Conservation (phyloP, 1,140 invertebrate genomes). For the Ericerus pela region DNA sequence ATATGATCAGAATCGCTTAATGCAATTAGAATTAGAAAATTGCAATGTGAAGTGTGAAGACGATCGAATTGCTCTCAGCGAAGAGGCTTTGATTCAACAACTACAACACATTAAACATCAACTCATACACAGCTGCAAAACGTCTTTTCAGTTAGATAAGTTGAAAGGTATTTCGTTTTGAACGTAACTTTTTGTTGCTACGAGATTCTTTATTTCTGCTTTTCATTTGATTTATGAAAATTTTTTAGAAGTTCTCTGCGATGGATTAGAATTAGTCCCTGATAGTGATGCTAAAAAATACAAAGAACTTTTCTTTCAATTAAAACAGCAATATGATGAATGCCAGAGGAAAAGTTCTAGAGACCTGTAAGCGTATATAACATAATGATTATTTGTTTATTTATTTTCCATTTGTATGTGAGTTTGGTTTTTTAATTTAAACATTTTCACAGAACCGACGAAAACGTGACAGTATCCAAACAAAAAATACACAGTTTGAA, state of each 20-base stretch:
- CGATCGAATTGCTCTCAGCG: constrained; percentile 7
- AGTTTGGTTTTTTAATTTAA: not conserved
- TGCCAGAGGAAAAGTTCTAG: constrained; percentile 27
- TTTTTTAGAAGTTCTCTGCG: constrained; percentile 17
- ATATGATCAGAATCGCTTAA: constrained; percentile 24
- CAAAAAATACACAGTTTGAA: constrained; percentile 5
- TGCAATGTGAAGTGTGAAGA: constrained; percentile 21
- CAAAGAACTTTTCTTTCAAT: constrained; percentile 35
- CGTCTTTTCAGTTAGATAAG: constrained; percentile 31
- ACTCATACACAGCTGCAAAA: constrained; percentile 29
- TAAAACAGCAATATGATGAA: constrained; percentile 34
- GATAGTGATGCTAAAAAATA: constrained; percentile 28
- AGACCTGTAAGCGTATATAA: not conserved
- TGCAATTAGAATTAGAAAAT: constrained; percentile 30
- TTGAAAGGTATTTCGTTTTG: constrained; percentile 29
- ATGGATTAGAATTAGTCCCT: constrained; percentile 14
- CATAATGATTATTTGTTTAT: not conserved
- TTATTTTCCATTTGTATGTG: not conserved
- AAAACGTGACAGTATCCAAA: not conserved
- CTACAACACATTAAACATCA: constrained; percentile 29
- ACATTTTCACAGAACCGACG: not conserved
- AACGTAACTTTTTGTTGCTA: not conserved
- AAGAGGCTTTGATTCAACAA: constrained; percentile 27
- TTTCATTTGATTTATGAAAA: constrained; percentile 2
- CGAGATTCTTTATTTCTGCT: not conserved